These are phyloP conservation scores for Burhinus oedicnemus DNA, from an alignment of 2,113 vertebrate genomes.

Conservation along the genomic window DNA sequence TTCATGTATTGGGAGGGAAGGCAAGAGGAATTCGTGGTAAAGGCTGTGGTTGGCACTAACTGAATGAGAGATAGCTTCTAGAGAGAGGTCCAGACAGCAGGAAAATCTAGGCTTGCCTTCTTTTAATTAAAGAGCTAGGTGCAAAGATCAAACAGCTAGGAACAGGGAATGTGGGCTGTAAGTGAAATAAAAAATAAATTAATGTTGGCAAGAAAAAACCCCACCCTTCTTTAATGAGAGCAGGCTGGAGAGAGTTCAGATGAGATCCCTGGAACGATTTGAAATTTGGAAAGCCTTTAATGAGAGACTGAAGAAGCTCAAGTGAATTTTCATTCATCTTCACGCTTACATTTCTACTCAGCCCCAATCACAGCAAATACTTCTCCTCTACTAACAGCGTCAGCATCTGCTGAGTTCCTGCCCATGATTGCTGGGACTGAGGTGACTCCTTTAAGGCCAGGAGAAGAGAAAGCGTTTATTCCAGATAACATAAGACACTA, in stretches of 20 bases:
- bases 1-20: neutral
- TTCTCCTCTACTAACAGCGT: neutral
- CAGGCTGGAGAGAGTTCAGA: slow-evolving; percentile 1
- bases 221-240: neutral
- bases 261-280: neutral
- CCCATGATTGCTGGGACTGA: neutral
- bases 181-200: neutral
- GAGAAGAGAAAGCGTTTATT: neutral
- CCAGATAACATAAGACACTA: neutral
- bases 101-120: neutral
- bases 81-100: neutral
- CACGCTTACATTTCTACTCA: neutral
- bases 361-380: neutral
- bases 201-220: neutral
- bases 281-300: slow-evolving; percentile 32
- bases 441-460: neutral
- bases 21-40: neutral
- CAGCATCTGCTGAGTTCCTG: neutral
- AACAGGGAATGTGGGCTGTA: neutral
- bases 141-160: slow-evolving; percentile 42
- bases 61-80: neutral
- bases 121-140: slow-evolving; percentile 44
- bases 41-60: neutral
- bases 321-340: neutral
- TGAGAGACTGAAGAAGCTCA: neutral